Percentiles rank a stretch among this genome's conserved stretches.
phyloP scores from a whole-genome alignment of 2,888 invertebrate genomes.

The Clostera curtula region DNA sequence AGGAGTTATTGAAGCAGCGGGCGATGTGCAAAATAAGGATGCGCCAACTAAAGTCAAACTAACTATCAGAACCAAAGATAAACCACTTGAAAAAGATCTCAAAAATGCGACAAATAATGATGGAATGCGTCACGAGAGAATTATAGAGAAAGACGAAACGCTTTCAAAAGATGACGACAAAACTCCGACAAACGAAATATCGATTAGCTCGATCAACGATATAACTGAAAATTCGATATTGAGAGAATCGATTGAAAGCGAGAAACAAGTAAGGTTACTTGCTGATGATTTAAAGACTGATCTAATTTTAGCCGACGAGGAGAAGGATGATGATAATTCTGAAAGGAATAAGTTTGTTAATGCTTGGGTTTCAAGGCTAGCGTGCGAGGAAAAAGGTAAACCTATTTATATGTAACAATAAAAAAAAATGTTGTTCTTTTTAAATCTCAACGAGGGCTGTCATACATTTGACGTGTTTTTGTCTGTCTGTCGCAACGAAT shows the following conservation, averaged over 20 bases:
- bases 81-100: conserved; percentile 49
- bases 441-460: too few species aligned
- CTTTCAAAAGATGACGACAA: conserved; percentile 54
- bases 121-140: conserved; percentile 45
- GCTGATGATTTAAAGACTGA: conserved; percentile 69
- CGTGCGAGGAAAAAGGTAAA: conserved; percentile 64
- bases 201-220: conserved; percentile 65
- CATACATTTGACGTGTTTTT: too few species aligned
- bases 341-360: conserved; percentile 70
- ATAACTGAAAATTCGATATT: conserved; percentile 66
- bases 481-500: too few species aligned
- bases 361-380: conserved; percentile 61
- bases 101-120: conserved; percentile 58
- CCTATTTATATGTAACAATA: not conserved
- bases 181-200: conserved; percentile 68
- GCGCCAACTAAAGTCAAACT: conserved; percentile 41
- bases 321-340: conserved; percentile 69
- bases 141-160: conserved; percentile 40
- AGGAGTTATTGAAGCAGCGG: conserved; percentile 23
- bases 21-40: conserved; percentile 20
- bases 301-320: conserved; percentile 66
- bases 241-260: conserved; percentile 67
- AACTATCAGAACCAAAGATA: conserved; percentile 50
- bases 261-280: conserved; percentile 57
- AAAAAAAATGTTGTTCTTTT: too few species aligned